A percentile compares a stretch with the other conserved stretches of the same genome.
Evolutionary conservation across 2,888 invertebrate genomes (phyloP).

Genomic region (Diplolepis rosae): DNA sequence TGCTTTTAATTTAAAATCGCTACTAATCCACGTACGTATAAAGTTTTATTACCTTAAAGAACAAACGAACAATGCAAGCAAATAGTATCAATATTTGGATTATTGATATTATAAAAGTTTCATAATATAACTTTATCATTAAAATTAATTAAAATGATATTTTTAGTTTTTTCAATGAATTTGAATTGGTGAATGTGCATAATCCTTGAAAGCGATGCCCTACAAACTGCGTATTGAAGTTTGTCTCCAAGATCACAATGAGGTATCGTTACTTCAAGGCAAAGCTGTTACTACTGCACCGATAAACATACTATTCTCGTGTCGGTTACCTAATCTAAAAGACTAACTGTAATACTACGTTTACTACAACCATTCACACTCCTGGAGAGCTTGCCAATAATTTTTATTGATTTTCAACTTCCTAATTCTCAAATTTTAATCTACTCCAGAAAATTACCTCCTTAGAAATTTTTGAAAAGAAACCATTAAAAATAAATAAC

Average conservation of each 20-base stretch:
- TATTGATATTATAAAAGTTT: neutral
- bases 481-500: too few species aligned
- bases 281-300: constrained; percentile 32
- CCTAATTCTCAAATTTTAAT: too few species aligned
- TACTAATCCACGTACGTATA: neutral
- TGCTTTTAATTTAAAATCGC: neutral
- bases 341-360: constrained; percentile 30
- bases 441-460: too few species aligned
- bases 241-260: constrained; percentile 20
- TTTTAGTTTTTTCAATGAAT: too few species aligned
- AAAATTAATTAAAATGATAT: too few species aligned
- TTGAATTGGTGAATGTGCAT: neutral
- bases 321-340: constrained; percentile 39
- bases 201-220: constrained; percentile 14
- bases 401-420: constrained; percentile 21
- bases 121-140: too few species aligned
- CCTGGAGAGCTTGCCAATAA: constrained; percentile 31
- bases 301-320: constrained; percentile 34
- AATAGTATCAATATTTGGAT: constrained; percentile 5
- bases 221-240: neutral
- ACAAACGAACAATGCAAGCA: constrained; percentile 8
- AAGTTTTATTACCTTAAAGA: constrained; percentile 1
- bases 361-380: constrained; percentile 43
- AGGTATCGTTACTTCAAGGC: constrained; percentile 32
- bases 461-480: too few species aligned